phyloP scores from a whole-genome alignment of 2,113 vertebrate species.

The Alethe diademata region DNA sequence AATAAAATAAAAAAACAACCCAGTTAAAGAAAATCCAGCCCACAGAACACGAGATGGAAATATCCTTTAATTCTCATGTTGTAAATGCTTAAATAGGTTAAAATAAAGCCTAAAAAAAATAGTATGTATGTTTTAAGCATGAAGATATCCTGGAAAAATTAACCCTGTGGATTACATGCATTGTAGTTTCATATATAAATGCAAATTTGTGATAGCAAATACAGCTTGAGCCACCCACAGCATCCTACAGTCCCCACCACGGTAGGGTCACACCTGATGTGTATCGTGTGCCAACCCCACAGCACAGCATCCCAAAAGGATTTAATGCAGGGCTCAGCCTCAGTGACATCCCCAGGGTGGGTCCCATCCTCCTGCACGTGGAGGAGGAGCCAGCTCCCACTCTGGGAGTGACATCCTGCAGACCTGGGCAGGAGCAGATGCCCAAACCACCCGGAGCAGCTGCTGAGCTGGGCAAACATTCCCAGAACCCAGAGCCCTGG shows the following conservation, averaged over 20 bases:
- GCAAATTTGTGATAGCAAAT: background rate
- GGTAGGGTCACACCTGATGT: rapidly evolving
- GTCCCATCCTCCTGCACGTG: background rate
- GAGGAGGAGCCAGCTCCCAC: background rate
- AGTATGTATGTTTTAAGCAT: background rate
- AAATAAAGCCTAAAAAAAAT: background rate
- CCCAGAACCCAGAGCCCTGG: background rate
- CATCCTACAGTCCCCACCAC: background rate
- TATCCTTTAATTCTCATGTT: background rate
- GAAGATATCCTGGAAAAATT: background rate
- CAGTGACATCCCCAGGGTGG: rapidly evolving
- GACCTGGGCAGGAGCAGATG: background rate
- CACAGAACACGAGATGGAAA: background rate
- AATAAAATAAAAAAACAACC: too few relatives aligned
- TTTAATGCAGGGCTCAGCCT: rapidly evolving
- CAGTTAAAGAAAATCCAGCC: background rate
- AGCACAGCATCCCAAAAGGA: background rate
- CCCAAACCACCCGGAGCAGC: background rate
- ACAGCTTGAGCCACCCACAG: background rate
- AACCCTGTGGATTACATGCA: background rate
- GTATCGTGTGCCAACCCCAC: rapidly evolving
- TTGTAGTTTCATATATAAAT: rapidly evolving
- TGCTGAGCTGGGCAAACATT: background rate
- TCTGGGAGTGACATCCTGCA: background rate
- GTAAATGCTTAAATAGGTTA: background rate